These are phyloP conservation scores for Apodemia hepburni DNA, from an alignment of 2,888 invertebrate genomes.

Conservation along the genomic window DNA sequence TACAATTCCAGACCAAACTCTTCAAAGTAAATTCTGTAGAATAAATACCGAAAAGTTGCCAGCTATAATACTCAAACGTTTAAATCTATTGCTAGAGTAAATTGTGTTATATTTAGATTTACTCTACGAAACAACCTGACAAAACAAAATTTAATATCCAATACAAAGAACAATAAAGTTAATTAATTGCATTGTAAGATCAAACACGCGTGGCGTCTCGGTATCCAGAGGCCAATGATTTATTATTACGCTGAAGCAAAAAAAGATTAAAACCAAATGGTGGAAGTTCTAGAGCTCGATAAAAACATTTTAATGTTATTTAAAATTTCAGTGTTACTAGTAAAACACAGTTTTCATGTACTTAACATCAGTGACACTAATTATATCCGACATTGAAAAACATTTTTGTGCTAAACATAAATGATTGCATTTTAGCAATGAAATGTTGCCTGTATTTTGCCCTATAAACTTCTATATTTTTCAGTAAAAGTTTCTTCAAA, in stretches of 20 bases:
- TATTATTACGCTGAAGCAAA: conserved; percentile 9
- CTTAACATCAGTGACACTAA: too few species aligned
- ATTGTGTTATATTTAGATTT: not conserved
- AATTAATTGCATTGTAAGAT: conserved; percentile 14
- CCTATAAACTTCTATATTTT: too few species aligned
- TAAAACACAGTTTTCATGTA: not conserved
- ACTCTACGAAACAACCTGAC: not conserved
- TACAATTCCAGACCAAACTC: too few species aligned
- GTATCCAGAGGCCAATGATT: conserved; percentile 13
- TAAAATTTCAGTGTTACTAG: not conserved
- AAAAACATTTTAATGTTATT: not conserved
- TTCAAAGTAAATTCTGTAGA: not conserved
- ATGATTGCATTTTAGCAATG: too few species aligned
- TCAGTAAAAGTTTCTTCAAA: too few species aligned
- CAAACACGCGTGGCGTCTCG: conserved; percentile 8
- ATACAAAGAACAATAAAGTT: conserved; percentile 12
- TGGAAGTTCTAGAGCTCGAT: not conserved
- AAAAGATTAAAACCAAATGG: conserved; percentile 5
- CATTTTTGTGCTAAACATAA: too few species aligned
- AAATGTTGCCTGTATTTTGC: too few species aligned
- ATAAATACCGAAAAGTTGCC: not conserved
- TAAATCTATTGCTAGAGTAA: not conserved
- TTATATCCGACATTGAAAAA: too few species aligned
- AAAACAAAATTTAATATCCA: conserved; percentile 11
- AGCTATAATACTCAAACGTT: not conserved